These are phyloP conservation scores for Neolamprologus modestus DNA, from an alignment of 2,113 vertebrate genomes.

Conservation along the genomic window DNA sequence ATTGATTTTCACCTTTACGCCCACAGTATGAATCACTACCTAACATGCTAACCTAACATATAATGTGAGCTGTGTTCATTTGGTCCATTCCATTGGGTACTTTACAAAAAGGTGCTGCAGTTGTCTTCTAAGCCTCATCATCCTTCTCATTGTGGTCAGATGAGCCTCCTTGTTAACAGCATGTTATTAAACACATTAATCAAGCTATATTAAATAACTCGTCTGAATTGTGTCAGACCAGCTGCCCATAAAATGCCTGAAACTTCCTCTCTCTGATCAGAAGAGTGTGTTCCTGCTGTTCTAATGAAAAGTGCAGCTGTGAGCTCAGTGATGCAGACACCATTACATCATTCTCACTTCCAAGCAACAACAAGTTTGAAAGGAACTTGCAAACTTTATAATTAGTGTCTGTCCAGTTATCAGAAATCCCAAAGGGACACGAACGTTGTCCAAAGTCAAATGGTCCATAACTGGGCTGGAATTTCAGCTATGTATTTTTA, in stretches of 20 bases:
- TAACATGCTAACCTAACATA: not conserved
- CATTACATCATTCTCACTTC: not conserved
- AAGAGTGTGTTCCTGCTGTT: not conserved
- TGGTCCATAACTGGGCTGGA: not conserved
- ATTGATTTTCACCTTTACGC: not conserved
- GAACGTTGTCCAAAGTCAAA: not conserved
- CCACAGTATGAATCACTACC: not conserved
- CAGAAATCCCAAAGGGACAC: not conserved
- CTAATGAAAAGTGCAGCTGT: slow-evolving; percentile 12
- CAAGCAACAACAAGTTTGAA: not conserved
- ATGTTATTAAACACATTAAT: not conserved
- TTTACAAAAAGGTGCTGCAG: not conserved
- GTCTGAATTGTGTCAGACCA: not conserved
- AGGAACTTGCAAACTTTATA: slow-evolving; percentile 7
- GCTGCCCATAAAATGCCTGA: not conserved
- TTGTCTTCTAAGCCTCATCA: not conserved
- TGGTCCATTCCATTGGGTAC: not conserved
- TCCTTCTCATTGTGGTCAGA: not conserved
- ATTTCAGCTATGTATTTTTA: not conserved
- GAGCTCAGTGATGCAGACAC: not conserved
- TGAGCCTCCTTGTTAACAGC: not conserved
- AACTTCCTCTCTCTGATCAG: not conserved
- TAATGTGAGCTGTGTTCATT: not conserved
- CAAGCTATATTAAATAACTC: not conserved
- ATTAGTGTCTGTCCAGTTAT: slow-evolving; percentile 4